Percentiles rank a stretch among this genome's conserved stretches.
Evolutionary conservation across 2,888 invertebrate genomes (phyloP).

Genomic region (Cepaea hortensis): DNA sequence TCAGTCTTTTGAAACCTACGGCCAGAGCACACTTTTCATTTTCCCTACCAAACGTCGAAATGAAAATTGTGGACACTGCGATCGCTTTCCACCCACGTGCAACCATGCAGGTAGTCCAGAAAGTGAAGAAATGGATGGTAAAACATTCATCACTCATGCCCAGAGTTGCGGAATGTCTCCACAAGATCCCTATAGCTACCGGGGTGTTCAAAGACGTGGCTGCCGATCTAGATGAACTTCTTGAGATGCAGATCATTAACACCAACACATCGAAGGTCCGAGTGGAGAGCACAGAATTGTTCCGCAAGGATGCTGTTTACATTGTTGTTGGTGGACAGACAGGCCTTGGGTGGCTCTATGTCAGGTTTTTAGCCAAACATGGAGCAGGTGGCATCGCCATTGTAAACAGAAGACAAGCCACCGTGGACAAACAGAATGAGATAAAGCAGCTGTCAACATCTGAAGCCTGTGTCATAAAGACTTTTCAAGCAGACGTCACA

Average conservation of each 20-base stretch:
- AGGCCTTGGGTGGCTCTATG: slow-evolving; percentile 65
- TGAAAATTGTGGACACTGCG: slow-evolving; percentile 34
- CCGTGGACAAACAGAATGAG: slow-evolving; percentile 46
- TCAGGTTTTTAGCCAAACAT: slow-evolving; percentile 54
- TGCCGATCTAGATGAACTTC: slow-evolving; percentile 45
- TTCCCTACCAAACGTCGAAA: slow-evolving; percentile 44
- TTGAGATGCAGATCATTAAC: slow-evolving; percentile 34
- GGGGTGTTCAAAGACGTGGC: slow-evolving; percentile 26
- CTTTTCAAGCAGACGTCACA: slow-evolving; percentile 57
- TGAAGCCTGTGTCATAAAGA: slow-evolving; percentile 50
- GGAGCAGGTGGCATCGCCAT: slow-evolving; percentile 59
- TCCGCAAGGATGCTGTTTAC: slow-evolving; percentile 57
- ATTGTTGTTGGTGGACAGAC: slow-evolving; percentile 64
- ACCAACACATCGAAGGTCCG: slow-evolving; percentile 35
- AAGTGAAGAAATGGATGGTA: slow-evolving; percentile 45
- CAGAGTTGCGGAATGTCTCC: slow-evolving; percentile 43
- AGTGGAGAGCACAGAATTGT: slow-evolving; percentile 46
- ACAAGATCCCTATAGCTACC: slow-evolving; percentile 18
- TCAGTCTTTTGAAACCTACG: slow-evolving; percentile 22
- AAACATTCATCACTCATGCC: slow-evolving; percentile 24
- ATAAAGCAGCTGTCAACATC: slow-evolving; percentile 48
- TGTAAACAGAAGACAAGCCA: slow-evolving; percentile 56
- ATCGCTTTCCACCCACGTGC: slow-evolving; percentile 39
- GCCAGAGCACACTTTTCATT: slow-evolving; percentile 35
- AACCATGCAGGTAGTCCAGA: slow-evolving; percentile 8